phyloP scores from a whole-genome alignment of 2,888 invertebrate genomes.

The Tipula helvola region DNA sequence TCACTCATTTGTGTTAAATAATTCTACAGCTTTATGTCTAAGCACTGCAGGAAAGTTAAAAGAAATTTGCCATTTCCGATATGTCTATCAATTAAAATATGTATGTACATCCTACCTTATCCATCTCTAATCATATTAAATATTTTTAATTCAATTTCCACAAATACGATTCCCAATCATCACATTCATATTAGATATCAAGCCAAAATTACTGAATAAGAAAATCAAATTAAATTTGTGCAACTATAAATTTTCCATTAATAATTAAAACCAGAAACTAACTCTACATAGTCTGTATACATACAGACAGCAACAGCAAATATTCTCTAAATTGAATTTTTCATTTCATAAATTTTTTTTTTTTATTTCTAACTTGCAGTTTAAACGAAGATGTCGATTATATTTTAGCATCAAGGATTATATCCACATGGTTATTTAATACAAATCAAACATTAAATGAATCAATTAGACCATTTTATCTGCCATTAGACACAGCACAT shows the following conservation, averaged over 20 bases:
- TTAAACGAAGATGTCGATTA: constrained; percentile 25
- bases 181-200: not conserved
- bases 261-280: not conserved
- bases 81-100: not conserved
- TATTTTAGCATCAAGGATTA: constrained; percentile 33
- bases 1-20: too few species aligned
- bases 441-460: constrained; percentile 32
- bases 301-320: not conserved
- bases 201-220: not conserved
- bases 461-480: constrained; percentile 16
- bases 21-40: too few species aligned
- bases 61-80: too few species aligned
- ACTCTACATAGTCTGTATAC: not conserved
- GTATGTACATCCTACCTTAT: not conserved
- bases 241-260: not conserved
- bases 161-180: not conserved
- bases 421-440: constrained; percentile 35
- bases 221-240: not conserved
- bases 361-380: constrained; percentile 13
- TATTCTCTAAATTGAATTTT: not conserved
- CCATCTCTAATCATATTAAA: not conserved
- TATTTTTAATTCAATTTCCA: not conserved
- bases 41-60: too few species aligned
- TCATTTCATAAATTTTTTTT: not conserved
- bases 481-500: constrained; percentile 33